Conservation (phyloP, 2,113 vertebrate species). For the Thunnus thynnus region DNA sequence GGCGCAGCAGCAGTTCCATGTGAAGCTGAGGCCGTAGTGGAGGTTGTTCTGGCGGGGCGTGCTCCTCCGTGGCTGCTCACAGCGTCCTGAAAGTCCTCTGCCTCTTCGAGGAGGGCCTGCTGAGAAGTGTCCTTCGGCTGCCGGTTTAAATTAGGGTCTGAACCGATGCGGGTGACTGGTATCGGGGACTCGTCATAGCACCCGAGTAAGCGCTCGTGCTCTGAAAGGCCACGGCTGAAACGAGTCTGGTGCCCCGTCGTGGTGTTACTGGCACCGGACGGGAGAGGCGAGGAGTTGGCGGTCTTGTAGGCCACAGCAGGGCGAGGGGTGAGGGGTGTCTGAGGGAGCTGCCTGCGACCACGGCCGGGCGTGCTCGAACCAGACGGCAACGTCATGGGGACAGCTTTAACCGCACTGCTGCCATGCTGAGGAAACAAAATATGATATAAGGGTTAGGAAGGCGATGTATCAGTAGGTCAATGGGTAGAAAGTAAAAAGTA, state of each 20-base stretch:
- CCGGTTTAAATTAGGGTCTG: conserved; percentile 90
- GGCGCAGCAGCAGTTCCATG: conserved; percentile 80
- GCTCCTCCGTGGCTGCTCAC: conserved; percentile 89
- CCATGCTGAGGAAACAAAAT: conserved; percentile 85
- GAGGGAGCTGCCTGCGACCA: conserved; percentile 94
- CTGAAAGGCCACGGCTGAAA: conserved; percentile 92
- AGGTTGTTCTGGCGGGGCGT: conserved; percentile 88
- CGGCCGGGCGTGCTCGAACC: conserved; percentile 91
- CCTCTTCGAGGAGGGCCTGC: conserved; percentile 83
- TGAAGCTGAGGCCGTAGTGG: conserved; percentile 76
- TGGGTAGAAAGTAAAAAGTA: not conserved
- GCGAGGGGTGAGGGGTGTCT: conserved; percentile 96
- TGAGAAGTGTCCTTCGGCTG: conserved; percentile 74
- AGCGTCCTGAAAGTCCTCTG: conserved; percentile 93
- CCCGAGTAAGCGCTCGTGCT: conserved; percentile 89
- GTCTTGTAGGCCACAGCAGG: conserved; percentile 97
- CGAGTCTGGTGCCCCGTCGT: conserved; percentile 86
- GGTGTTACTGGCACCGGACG: conserved; percentile 80
- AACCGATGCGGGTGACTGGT: conserved; percentile 88
- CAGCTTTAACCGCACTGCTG: conserved; percentile 87
- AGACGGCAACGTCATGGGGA: conserved; percentile 87
- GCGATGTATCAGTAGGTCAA: too few species aligned
- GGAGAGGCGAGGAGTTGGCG: conserved; percentile 91
- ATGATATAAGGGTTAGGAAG: not conserved
- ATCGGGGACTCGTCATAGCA: conserved; percentile 78